Base-by-base conservation (phyloP, 1,140 invertebrate species). In the Drosophila sp. region DNA sequence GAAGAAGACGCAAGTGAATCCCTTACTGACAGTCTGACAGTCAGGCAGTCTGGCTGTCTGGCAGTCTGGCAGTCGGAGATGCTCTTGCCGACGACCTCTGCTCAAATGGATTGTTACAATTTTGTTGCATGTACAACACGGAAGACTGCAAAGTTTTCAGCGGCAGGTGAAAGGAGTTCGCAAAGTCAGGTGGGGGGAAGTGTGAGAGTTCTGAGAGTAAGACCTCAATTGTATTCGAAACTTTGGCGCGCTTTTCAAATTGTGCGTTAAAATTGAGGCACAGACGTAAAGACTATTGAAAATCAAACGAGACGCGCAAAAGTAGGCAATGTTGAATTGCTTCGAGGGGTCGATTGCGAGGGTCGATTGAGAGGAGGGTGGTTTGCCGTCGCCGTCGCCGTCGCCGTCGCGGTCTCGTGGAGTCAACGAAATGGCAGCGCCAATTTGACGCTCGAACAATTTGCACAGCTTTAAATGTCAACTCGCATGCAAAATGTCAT, bases 401-500 rank as follows among this genome's bases (percentile, higher is more conserved):
- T n/a, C 14, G 14, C 27, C 43, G 51, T 34, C 7, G 32, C 29
- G 58, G 43, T 38, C 32, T 36, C 6, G 16, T 61, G 57, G 43
- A 46, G 34, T 38, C 56, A 50, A 40, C 54, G 38, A 72, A 74
- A 67, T 84, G 77, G 81, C 81, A 86, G 73, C 78, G 81, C 78
- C 81, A 86, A 86, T 86, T 86, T 86, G 78, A 87, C 82, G 81
- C 81, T 86, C 59, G 82, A 86, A 86, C 81, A 86, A 86, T 86
- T 87, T 87, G 81, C 82, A 86, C 81, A 86, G 82, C 81, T 87
- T 87, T 86, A 87, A 86, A 87, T 86, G 81, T 86, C 82, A 81
- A 63, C 82, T 81, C 75, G 74, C 64, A 78, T 86, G 82, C 81
- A 87, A 81, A 86, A 87, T 87, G 78, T 87, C 81, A 86, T 87